These are phyloP conservation scores for Xyliphius kryptos DNA, from an alignment of 2,113 vertebrate genomes.

Conservation along the genomic window DNA sequence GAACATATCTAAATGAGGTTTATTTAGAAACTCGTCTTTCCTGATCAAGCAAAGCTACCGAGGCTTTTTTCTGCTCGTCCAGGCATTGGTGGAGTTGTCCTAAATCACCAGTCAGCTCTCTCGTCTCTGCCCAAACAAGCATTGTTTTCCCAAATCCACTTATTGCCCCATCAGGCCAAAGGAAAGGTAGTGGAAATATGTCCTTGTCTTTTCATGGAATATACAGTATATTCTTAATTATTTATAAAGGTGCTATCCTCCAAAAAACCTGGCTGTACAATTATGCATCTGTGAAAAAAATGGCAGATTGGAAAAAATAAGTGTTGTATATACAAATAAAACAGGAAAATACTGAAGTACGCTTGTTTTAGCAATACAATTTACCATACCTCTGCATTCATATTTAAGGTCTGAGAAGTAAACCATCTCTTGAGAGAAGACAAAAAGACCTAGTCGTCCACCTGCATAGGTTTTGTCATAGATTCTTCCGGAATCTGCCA, in stretches of 20 bases:
- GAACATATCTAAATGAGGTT: conserved; percentile 57
- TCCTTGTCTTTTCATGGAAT: conserved; percentile 73
- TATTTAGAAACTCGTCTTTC: conserved; percentile 52
- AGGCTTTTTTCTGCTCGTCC: conserved; percentile 50
- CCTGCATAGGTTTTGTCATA: conserved; percentile 98
- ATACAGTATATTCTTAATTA: conserved; percentile 63
- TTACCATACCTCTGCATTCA: conserved; percentile 96
- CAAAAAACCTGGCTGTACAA: conserved; percentile 51
- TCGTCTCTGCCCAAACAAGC: conserved; percentile 53
- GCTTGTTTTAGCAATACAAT: not conserved
- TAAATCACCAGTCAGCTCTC: conserved; percentile 58
- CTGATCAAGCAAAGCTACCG: conserved; percentile 45
- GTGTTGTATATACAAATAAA: no score
- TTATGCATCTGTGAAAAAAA: conserved; percentile 77
- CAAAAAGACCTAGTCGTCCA: conserved; percentile 90
- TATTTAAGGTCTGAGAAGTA: conserved; percentile 99
- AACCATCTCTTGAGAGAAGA: conserved; percentile 99
- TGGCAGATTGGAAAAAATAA: conserved; percentile 3
- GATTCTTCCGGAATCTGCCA: conserved; percentile 96
- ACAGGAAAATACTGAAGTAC: not conserved
- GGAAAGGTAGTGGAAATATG: conserved; percentile 62
- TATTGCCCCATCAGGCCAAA: conserved; percentile 66
- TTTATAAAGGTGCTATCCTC: conserved; percentile 81
- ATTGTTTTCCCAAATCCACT: conserved; percentile 70
- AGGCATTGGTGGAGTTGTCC: conserved; percentile 51